These are phyloP conservation scores for Antedon bifida DNA, from an alignment of 35 echinoderm and acorn worm species.

Conservation along the genomic window DNA sequence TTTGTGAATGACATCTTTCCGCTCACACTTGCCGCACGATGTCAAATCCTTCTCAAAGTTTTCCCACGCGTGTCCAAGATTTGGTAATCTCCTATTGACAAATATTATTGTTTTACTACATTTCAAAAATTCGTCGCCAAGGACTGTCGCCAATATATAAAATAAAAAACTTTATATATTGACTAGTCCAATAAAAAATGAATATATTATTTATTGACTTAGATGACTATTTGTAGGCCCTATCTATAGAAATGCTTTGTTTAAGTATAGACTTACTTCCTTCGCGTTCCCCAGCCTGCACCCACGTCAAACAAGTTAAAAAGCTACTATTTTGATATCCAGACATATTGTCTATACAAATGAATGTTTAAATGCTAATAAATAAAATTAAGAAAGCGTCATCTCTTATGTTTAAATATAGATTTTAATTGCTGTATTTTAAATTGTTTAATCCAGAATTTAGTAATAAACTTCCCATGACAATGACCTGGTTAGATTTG, in stretches of 20 bases:
- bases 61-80: not conserved
- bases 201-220: too few relatives aligned
- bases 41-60: not conserved
- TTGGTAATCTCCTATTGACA: not conserved
- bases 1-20: not conserved
- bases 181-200: too few relatives aligned
- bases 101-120: not conserved
- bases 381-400: not conserved
- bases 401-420: not conserved
- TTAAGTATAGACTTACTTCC: too few relatives aligned
- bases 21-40: not conserved
- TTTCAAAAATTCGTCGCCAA: too few relatives aligned
- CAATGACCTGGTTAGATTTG: not conserved
- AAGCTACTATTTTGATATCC: not conserved
- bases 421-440: not conserved
- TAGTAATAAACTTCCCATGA: not conserved
- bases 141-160: too few relatives aligned
- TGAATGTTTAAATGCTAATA: not conserved
- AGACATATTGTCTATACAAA: not conserved
- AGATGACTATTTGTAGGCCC: too few relatives aligned
- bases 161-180: too few relatives aligned
- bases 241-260: too few relatives aligned
- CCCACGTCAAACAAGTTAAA: not conserved
- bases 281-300: too few relatives aligned
- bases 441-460: not conserved